Evolutionary conservation across 2,888 invertebrate genomes (phyloP).

Genomic region (Lamproptera curius): DNA sequence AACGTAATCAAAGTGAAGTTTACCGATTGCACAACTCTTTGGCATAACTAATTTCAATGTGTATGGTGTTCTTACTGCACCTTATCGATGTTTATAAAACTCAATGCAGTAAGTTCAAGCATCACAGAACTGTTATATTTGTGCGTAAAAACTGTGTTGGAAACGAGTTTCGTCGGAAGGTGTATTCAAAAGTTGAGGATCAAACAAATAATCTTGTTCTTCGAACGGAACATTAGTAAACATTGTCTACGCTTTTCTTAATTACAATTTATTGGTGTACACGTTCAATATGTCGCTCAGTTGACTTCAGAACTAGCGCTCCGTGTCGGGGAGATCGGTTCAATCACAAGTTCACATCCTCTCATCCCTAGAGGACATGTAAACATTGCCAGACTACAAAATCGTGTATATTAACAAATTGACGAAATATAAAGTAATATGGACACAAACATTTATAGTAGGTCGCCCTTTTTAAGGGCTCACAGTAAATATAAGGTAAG

Average conservation of each 20-base stretch:
- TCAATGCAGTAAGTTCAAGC: constrained; percentile 26
- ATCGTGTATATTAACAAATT: not conserved
- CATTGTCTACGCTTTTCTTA: constrained; percentile 34
- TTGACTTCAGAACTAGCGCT: constrained; percentile 37
- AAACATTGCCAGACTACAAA: constrained; percentile 25
- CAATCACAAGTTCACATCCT: constrained; percentile 33
- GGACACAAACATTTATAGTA: constrained; percentile 4
- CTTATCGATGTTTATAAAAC: constrained; percentile 34
- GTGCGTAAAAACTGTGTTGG: constrained; percentile 2
- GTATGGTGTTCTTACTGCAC: constrained; percentile 22
- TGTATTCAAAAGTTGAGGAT: not conserved
- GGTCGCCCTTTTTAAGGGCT: constrained; percentile 8
- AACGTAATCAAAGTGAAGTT: constrained; percentile 1
- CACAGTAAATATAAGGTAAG: constrained; percentile 26
- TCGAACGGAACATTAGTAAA: constrained; percentile 1
- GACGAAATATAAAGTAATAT: not conserved
- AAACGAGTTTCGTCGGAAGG: not conserved
- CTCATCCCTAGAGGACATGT: constrained; percentile 31
- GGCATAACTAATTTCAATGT: constrained; percentile 19
- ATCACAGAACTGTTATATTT: constrained; percentile 12
- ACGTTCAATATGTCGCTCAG: constrained; percentile 38
- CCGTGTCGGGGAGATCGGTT: constrained; percentile 29
- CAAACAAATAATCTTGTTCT: constrained; percentile 5
- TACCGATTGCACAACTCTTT: constrained; percentile 2
- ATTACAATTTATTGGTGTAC: constrained; percentile 46